These are phyloP conservation scores for Ibycter americanus DNA, from an alignment of 2,797 vertebrate genomes.

Conservation along the genomic window DNA sequence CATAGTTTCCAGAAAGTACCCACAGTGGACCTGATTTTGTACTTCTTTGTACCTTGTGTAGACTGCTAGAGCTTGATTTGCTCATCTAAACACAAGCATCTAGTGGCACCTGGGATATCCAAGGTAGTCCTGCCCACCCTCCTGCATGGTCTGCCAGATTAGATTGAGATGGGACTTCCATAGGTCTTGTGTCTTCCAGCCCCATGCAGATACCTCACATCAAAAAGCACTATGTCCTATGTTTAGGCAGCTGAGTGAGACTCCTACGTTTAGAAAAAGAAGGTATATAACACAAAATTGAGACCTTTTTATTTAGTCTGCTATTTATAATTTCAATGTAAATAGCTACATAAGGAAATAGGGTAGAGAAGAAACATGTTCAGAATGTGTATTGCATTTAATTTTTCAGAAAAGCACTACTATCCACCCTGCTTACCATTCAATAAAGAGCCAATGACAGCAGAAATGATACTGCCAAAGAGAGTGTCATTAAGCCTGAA, in stretches of 20 bases:
- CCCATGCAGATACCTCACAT: not conserved
- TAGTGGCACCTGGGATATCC: not conserved
- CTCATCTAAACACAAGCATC: not conserved
- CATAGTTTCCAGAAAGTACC: not conserved
- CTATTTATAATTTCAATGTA: not conserved
- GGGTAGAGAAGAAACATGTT: fast-evolving
- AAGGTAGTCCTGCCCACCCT: not conserved
- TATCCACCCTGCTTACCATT: not conserved
- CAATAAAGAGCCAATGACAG: not conserved
- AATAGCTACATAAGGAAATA: not conserved
- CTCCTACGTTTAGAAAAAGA: not conserved
- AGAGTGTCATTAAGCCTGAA: not conserved
- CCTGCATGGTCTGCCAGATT: not conserved
- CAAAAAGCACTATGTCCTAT: not conserved
- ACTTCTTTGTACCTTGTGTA: not conserved
- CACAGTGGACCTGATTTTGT: not conserved
- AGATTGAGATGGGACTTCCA: not conserved
- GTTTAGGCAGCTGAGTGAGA: not conserved
- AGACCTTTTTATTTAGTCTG: not conserved
- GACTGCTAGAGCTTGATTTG: not conserved
- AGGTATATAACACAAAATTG: not conserved
- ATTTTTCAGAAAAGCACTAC: not conserved
- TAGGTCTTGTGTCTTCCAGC: not conserved
- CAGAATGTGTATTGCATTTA: not conserved
- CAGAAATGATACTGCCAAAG: not conserved